These are phyloP conservation scores for Drosophila pallidifrons DNA, from an alignment of 1,140 invertebrate genomes.

Conservation along the genomic window DNA sequence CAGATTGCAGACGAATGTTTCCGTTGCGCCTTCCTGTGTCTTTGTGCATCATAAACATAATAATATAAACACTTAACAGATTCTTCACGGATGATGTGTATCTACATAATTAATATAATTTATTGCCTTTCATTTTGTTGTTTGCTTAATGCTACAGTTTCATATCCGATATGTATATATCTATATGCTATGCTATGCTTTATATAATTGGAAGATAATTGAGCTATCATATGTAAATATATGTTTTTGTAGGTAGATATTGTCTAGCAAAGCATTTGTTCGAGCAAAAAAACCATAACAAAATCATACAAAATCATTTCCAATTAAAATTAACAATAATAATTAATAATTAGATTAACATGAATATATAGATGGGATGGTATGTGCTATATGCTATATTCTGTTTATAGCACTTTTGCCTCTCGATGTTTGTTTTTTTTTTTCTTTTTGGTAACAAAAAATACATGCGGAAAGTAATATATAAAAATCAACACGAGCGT, in stretches of 20 bases:
- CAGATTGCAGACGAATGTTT: slow-evolving; percentile 54
- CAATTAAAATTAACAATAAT: slow-evolving; percentile 41
- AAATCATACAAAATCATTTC: slow-evolving; percentile 52
- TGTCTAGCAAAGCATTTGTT: slow-evolving; percentile 50
- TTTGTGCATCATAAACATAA: neutral
- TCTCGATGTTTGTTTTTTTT: neutral
- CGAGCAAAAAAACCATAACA: slow-evolving; percentile 70
- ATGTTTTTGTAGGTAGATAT: slow-evolving; percentile 41
- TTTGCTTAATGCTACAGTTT: slow-evolving; percentile 67
- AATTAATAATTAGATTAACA: slow-evolving; percentile 53
- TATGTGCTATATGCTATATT: slow-evolving; percentile 17
- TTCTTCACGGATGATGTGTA: slow-evolving; percentile 36
- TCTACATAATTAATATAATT: slow-evolving; percentile 68
- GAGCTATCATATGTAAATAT: slow-evolving; percentile 59
- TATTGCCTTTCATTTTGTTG: slow-evolving; percentile 70
- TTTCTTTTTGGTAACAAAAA: slow-evolving; percentile 59
- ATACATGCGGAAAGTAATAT: slow-evolving; percentile 82
- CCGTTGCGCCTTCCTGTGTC: slow-evolving; percentile 39
- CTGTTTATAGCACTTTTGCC: slow-evolving; percentile 41
- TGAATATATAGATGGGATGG: slow-evolving; percentile 17
- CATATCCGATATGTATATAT: slow-evolving; percentile 74
- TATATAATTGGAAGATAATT: slow-evolving; percentile 73
- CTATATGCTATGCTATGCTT: slow-evolving; percentile 60
- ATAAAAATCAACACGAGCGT: slow-evolving; percentile 76
- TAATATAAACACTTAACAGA: neutral